phyloP scores from a whole-genome alignment of 2,888 invertebrate species.

The Athetis lepigone region DNA sequence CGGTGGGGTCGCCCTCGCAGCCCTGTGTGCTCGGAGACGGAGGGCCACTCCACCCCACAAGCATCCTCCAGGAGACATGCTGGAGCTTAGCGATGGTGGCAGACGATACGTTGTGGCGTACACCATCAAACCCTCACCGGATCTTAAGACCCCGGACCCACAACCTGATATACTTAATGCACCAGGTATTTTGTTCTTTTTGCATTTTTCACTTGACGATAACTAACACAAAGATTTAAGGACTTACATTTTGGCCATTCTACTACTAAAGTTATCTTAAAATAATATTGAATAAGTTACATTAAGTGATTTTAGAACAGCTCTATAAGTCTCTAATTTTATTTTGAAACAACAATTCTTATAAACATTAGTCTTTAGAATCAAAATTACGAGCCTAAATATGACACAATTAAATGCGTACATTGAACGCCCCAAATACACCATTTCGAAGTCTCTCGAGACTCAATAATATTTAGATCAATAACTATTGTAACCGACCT shows the following conservation, averaged over 20 bases:
- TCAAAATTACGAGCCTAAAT: not conserved
- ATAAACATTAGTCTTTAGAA: conserved; percentile 3
- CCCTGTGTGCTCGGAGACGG: conserved; percentile 79
- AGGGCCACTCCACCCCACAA: conserved; percentile 82
- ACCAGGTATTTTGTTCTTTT: conserved; percentile 86
- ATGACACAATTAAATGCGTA: not conserved
- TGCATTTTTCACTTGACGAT: too few species aligned
- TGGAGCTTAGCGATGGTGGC: conserved; percentile 94
- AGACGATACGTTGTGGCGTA: conserved; percentile 96
- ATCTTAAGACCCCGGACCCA: conserved; percentile 91
- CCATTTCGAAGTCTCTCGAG: conserved; percentile 19
- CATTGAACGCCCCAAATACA: conserved; percentile 27
- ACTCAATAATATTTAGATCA: conserved; percentile 4
- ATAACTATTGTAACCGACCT: conserved; percentile 16
- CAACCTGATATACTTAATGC: conserved; percentile 96
- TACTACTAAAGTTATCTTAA: not conserved
- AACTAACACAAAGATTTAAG: not conserved
- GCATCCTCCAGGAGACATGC: conserved; percentile 88
- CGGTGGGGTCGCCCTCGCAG: conserved; percentile 79
- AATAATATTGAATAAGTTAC: too few species aligned
- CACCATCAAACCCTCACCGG: conserved; percentile 93
- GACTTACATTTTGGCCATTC: not conserved
- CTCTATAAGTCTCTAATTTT: too few species aligned
- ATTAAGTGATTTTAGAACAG: too few species aligned
- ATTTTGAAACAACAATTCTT: too few species aligned